Evolutionary conservation across 2,113 vertebrate genomes (phyloP), one percentile per base, ranked within the genome.

Genomic region (Chaenogobius annularis): DNA sequence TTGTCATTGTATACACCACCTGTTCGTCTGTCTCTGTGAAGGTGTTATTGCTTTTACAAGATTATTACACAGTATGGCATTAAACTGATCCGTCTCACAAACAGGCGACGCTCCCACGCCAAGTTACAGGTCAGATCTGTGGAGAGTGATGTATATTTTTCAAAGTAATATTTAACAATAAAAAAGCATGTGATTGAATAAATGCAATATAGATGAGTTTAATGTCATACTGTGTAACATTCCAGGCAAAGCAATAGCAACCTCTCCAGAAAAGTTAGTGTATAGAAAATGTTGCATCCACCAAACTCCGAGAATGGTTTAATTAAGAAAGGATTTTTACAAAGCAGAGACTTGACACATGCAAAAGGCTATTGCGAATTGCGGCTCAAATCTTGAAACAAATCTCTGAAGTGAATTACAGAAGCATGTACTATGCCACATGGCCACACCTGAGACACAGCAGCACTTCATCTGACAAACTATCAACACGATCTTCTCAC

Each of bases 381-480:
- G 5, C 37, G 6, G 37, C 37, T 40, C 37, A 40, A 46, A 46
- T 46, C 12, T 46, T 46, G 12, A 12, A 7, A 9, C 40, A 65
- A 50, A 40, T 67, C 62, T 58, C 63, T 79, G 70, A 69, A 62
- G 26, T 20, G 79, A 66, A 56, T 65, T 73, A 43, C 62, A 58
- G 47, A 65, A 13, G 55, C 48, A 20, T 58, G 26, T 4, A 31
- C 26, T 31, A 31, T 31, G 72, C 31, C 44, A 50, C 12, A 50
- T 17, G 14, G n/a, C 74, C 66, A 69, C 56, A 8, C 44, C 23
- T 55, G 69, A 78, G 73, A 74, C 68, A 35, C 63, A 66, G 69
- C 73, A 75, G 68, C 69, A 78, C 71, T 80, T 82, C 59, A 71
- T 73, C 74, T 79, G 22, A 69, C 47, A 67, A 37, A 52, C 46